Percentiles rank a stretch among this genome's conserved stretches.
Conservation (phyloP, 2,888 invertebrate genomes). For the Hyppa rectilinea region DNA sequence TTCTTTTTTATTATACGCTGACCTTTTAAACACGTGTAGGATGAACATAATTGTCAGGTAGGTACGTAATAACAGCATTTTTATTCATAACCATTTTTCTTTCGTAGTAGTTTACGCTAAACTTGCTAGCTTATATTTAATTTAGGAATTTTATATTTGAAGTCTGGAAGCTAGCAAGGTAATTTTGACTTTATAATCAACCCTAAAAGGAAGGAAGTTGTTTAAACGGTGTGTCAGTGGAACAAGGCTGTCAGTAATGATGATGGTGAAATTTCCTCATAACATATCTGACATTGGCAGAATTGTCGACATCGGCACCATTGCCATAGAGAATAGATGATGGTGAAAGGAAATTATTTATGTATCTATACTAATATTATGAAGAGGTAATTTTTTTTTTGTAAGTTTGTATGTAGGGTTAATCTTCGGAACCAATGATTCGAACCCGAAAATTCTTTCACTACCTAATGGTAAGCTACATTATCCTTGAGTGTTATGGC, state of each 20-base stretch:
- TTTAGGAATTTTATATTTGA: constrained; percentile 5
- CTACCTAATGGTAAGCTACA: too few species aligned
- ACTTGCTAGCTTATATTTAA: not conserved
- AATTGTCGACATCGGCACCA: too few species aligned
- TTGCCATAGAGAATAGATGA: too few species aligned
- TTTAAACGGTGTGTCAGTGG: not conserved
- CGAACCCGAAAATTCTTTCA: too few species aligned
- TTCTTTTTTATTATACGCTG: not conserved
- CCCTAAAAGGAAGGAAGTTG: not conserved
- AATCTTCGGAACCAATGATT: too few species aligned
- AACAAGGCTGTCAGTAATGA: not conserved
- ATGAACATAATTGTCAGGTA: constrained; percentile 2
- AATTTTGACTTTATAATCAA: not conserved
- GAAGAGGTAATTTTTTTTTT: too few species aligned
- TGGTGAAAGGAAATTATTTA: too few species aligned
- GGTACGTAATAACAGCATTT: not conserved
- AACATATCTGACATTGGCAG: too few species aligned
- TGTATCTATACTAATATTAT: too few species aligned
- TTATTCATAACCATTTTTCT: not conserved
- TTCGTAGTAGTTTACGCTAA: not conserved
- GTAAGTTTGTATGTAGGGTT: too few species aligned
- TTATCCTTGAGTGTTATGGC: too few species aligned
- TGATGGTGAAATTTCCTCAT: too few species aligned
- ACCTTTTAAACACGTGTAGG: constrained; percentile 30
- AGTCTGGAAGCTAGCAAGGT: not conserved